Conservation (phyloP, 1,140 invertebrate genomes). For the Anadara kagoshimensis region DNA sequence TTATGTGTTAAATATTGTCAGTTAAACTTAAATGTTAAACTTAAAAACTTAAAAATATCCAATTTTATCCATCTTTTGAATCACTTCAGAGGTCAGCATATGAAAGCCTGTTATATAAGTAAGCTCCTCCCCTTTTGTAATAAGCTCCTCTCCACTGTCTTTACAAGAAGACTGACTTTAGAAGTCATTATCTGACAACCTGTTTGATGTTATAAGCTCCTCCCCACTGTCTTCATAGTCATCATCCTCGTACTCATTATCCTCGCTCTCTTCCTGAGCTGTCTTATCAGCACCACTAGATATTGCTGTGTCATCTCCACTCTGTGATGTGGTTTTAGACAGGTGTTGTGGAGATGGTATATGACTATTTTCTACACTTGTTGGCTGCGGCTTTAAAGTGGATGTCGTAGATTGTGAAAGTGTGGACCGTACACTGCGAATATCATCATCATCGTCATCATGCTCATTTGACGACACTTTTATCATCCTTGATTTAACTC, state of each 20-base stretch:
- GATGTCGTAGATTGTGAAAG: slow-evolving; percentile 7
- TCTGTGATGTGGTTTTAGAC: background rate
- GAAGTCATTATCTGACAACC: no score
- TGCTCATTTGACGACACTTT: slow-evolving; percentile 10
- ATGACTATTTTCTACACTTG: background rate
- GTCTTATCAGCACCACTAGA: slow-evolving; percentile 1
- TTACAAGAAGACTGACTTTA: no score
- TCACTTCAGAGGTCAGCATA: no score
- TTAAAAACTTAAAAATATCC: no score
- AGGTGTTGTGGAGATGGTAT: background rate
- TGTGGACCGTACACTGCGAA: slow-evolving; percentile 12
- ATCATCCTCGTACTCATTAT: slow-evolving; percentile 23
- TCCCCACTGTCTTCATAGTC: slow-evolving; percentile 16
- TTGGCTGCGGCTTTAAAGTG: background rate
- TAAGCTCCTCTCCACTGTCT: no score
- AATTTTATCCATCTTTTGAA: no score
- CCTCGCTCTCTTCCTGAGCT: slow-evolving; percentile 8
- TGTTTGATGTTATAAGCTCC: no score
- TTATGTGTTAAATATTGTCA: no score
- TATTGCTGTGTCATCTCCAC: slow-evolving; percentile 6
- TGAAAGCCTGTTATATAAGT: no score
- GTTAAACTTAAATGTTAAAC: no score
- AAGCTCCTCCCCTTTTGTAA: no score
- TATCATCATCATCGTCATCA: slow-evolving; percentile 16
- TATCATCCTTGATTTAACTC: background rate